phyloP scores from a whole-genome alignment of 2,888 invertebrate genomes.

The Oscheius sp. region DNA sequence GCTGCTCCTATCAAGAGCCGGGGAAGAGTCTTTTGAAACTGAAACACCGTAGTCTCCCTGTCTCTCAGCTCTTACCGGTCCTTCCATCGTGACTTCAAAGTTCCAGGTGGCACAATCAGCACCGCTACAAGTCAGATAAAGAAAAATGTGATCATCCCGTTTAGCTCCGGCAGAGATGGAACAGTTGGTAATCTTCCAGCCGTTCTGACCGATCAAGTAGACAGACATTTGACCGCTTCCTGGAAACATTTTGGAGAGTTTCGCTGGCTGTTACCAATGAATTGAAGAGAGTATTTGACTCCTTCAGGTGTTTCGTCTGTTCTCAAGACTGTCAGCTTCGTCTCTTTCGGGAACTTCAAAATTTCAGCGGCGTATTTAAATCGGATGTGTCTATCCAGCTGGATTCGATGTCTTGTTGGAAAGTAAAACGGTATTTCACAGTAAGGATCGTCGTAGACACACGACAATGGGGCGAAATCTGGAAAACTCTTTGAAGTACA shows the following conservation, averaged over 20 bases:
- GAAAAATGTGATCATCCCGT: constrained; percentile 48
- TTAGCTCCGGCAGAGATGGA: constrained; percentile 37
- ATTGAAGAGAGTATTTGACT: constrained; percentile 17
- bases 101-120: constrained; percentile 49
- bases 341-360: constrained; percentile 41
- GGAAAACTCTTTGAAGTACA: too few species aligned
- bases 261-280: background rate
- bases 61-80: constrained; percentile 20
- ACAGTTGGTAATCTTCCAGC: constrained; percentile 43
- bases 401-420: constrained; percentile 53
- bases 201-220: constrained; percentile 48
- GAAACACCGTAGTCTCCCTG: background rate
- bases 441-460: constrained; percentile 51
- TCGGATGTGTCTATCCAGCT: constrained; percentile 47
- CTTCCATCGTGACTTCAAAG: constrained; percentile 47
- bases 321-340: constrained; percentile 39
- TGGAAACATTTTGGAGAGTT: constrained; percentile 24
- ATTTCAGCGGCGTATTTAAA: constrained; percentile 45
- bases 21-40: constrained; percentile 11
- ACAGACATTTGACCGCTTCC: constrained; percentile 59
- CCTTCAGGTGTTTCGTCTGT: constrained; percentile 4
- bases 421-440: constrained; percentile 61
- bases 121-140: constrained; percentile 52
- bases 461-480: constrained; percentile 28
- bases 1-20: constrained; percentile 48